Evolutionary conservation across 2,888 invertebrate genomes (phyloP), one percentile per base, ranked within the genome.

Genomic region (Lampropteryx suffumata): DNA sequence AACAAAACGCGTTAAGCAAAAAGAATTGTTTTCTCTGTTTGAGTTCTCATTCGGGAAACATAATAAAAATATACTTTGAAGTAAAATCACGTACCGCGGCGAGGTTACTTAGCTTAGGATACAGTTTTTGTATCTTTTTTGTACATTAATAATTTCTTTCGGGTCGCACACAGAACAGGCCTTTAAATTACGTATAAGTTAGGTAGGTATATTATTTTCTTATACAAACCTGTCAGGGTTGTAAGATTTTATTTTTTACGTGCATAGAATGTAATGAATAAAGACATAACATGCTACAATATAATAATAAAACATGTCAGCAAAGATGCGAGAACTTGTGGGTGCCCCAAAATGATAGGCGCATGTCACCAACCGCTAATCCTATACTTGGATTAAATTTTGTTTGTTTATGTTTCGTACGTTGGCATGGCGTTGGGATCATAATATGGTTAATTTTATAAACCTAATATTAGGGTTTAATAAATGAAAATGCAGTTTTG

Each of bases 221-320:
- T 72, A 73, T 79, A 76, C 72, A 72, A 76, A 76, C 67, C 77
- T 82, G 84, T 82, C 82, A 81, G 71, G 76, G 69, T 76, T 78
- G 71, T 70, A 73, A 76, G 78, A 75, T 80, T 82, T 84, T 84
- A 83, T 82, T 82, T 83, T 84, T 82, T 85, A 83, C 84, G 82
- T 83, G 82, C 69, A 73, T 76, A 71, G 82, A 84, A 86, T 86
- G 65, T 79, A 77, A 83, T 77, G 78, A 76, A 71, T 77, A 73
- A 70, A 66, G 71, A 65, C 69, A 71, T 73, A 74, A 77, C 71
- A 73, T 65, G 63, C 52, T 61, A 68, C 69, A 73, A 77, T 76
- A 77, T 73, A 68, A 67, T 73, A 71, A 72, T 70, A 68, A 73
- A 72, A 71, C 70, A 67, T 63, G 62, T 66, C 63, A 67, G 58